phyloP scores from a whole-genome alignment of 2,888 invertebrate species.

The Sinopyrophorus schimmeli region DNA sequence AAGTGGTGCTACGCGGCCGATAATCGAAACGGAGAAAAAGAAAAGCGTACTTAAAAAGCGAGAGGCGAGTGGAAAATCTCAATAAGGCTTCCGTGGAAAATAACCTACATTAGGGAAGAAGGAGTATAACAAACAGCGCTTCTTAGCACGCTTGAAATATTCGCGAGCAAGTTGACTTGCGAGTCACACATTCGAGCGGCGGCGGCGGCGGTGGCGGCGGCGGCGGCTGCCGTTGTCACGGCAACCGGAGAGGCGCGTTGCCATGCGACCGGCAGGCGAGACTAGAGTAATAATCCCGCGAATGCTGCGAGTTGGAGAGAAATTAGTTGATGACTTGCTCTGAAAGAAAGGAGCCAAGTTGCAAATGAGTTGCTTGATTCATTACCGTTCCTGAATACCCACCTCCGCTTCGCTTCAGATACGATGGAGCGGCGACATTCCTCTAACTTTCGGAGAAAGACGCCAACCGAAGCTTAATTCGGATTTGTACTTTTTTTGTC shows the following conservation, averaged over 20 bases:
- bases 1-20: too few species aligned
- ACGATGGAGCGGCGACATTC: slow-evolving; percentile 22
- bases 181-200: slow-evolving; percentile 48
- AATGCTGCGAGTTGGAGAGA: slow-evolving; percentile 51
- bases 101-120: slow-evolving; percentile 44
- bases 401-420: slow-evolving; percentile 19
- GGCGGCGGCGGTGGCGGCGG: slow-evolving; percentile 44
- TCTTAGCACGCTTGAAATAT: slow-evolving; percentile 44
- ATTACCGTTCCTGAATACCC: slow-evolving; percentile 43
- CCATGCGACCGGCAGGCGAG: slow-evolving; percentile 43
- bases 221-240: slow-evolving; percentile 44
- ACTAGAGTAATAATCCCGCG: slow-evolving; percentile 50
- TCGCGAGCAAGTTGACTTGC: slow-evolving; percentile 48
- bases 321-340: slow-evolving; percentile 54
- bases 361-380: slow-evolving; percentile 53
- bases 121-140: slow-evolving; percentile 46
- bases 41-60: slow-evolving; percentile 27
- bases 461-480: too few species aligned
- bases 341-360: slow-evolving; percentile 53
- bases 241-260: slow-evolving; percentile 47
- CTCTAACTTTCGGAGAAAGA: too few species aligned
- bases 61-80: slow-evolving; percentile 39
- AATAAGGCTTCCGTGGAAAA: slow-evolving; percentile 42
- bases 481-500: too few species aligned
- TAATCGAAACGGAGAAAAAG: slow-evolving; percentile 16